phyloP scores from a whole-genome alignment of 2,888 invertebrate species.

The Melinaea marsaeus region DNA sequence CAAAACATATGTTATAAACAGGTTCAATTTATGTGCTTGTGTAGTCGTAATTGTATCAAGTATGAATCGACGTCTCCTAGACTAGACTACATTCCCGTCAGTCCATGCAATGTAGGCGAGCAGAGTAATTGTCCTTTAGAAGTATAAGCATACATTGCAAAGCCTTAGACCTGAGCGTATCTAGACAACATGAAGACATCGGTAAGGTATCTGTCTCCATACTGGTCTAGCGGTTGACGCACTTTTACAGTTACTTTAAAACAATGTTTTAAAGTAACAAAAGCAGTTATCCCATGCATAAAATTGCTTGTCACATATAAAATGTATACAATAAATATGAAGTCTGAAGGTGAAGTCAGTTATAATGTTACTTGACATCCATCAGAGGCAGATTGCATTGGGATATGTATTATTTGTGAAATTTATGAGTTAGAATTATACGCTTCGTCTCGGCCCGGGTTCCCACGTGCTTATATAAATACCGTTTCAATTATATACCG shows the following conservation, averaged over 20 bases:
- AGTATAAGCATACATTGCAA: no score
- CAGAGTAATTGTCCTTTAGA: no score
- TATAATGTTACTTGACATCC: constrained; percentile 42
- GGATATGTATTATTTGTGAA: constrained; percentile 57
- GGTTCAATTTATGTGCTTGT: no score
- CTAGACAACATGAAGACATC: no score
- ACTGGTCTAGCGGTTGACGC: background rate
- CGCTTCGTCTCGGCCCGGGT: constrained; percentile 38
- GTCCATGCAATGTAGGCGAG: no score
- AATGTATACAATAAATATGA: constrained; percentile 12
- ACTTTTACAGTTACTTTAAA: background rate
- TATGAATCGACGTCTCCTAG: no score
- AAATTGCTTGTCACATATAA: background rate
- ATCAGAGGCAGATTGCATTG: constrained; percentile 45
- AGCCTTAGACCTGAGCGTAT: no score
- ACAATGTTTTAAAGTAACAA: no score
- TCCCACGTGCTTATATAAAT: constrained; percentile 35
- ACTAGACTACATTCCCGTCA: no score
- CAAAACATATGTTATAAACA: no score
- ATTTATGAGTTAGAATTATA: constrained; percentile 61
- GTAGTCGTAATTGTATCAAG: no score
- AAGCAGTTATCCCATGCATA: background rate
- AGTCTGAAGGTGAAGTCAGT: constrained; percentile 15
- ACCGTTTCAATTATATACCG: constrained; percentile 30
- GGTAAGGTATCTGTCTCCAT: no score